Evolutionary conservation across 2,113 vertebrate species (phyloP).

Genomic region (Pygoscelis antarcticus): DNA sequence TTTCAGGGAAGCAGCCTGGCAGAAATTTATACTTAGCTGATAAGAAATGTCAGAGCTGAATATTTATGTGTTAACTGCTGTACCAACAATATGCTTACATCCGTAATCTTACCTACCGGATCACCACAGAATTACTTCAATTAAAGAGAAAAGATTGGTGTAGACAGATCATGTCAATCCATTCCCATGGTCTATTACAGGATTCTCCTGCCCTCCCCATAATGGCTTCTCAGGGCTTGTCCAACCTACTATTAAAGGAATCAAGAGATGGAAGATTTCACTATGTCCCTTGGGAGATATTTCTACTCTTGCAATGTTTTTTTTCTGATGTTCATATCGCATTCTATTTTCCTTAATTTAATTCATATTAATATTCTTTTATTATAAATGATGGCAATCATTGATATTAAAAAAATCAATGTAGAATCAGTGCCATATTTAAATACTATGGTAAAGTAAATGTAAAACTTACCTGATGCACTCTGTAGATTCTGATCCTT

Average conservation of each 20-base stretch:
- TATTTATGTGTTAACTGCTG: background rate
- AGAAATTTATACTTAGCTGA: background rate
- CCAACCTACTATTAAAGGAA: background rate
- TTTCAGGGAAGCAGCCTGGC: background rate
- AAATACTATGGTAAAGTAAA: background rate
- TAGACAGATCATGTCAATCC: background rate
- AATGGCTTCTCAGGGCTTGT: background rate
- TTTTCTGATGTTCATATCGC: background rate
- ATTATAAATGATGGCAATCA: background rate
- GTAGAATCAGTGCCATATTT: background rate
- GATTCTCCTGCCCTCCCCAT: background rate
- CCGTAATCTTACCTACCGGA: background rate
- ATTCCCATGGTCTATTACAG: background rate
- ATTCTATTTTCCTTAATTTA: constrained; percentile 40
- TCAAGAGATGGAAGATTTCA: background rate
- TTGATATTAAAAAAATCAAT: background rate
- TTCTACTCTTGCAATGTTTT: background rate
- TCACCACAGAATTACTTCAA: background rate
- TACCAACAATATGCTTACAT: background rate
- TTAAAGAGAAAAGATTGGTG: background rate
- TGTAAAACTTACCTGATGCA: background rate
- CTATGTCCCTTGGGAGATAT: background rate
- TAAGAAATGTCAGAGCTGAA: background rate
- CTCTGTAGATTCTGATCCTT: background rate
- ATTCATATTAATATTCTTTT: background rate